These are phyloP conservation scores for Brachypteracias leptosomus DNA, from an alignment of 2,113 vertebrate genomes.

Conservation along the genomic window DNA sequence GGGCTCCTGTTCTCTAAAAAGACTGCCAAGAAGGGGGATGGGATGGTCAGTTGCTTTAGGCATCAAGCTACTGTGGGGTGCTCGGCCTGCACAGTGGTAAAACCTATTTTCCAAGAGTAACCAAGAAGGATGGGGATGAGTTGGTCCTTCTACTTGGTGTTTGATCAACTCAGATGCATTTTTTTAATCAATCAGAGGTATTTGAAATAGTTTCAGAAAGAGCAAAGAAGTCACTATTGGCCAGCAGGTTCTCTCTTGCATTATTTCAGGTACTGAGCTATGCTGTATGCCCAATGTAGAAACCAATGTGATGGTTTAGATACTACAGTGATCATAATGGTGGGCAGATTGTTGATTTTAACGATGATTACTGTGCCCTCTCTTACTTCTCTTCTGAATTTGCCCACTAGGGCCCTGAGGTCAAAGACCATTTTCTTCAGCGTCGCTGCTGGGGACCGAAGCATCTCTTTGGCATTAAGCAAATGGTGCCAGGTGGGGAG, in stretches of 20 bases:
- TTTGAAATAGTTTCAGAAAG: background rate
- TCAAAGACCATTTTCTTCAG: background rate
- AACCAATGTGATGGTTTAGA: background rate
- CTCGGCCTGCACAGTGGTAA: background rate
- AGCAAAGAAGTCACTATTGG: background rate
- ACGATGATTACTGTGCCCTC: background rate
- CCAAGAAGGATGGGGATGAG: background rate
- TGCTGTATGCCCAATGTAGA: background rate
- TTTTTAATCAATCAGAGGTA: background rate
- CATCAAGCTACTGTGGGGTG: background rate
- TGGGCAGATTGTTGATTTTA: background rate
- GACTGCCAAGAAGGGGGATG: background rate
- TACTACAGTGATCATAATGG: background rate
- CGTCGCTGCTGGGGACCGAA: accelerated
- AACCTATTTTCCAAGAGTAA: background rate
- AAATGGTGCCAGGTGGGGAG: accelerated
- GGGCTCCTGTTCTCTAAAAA: background rate
- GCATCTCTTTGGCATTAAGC: background rate
- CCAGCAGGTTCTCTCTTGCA: background rate
- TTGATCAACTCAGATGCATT: background rate
- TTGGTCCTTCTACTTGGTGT: background rate
- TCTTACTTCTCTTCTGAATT: background rate
- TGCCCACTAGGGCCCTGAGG: background rate
- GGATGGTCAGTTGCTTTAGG: background rate
- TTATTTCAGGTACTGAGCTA: background rate